These are phyloP conservation scores for Diloba caeruleocephala DNA, from an alignment of 2,888 invertebrate species.

Conservation along the genomic window DNA sequence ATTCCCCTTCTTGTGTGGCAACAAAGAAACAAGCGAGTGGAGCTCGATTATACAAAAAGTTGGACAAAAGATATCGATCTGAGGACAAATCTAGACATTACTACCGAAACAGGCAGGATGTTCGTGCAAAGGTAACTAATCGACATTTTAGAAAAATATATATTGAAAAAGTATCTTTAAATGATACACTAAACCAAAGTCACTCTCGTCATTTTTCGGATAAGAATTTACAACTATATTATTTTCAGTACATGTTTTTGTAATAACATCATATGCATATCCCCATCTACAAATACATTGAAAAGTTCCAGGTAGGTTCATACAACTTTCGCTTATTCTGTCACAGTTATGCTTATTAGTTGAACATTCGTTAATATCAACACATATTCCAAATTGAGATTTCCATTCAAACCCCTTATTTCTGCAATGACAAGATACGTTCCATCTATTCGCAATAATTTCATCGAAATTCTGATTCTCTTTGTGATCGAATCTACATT, in stretches of 20 bases:
- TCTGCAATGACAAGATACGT: conserved; percentile 89
- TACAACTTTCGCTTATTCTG: conserved; percentile 81
- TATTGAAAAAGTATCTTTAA: conserved; percentile 23
- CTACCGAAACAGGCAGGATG: conserved; percentile 91
- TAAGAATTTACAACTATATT: conserved; percentile 13
- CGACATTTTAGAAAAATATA: conserved; percentile 22
- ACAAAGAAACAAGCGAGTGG: conserved; percentile 79
- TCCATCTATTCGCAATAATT: conserved; percentile 89
- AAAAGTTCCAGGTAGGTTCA: conserved; percentile 87
- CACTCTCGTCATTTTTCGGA: not conserved
- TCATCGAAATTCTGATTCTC: conserved; percentile 82
- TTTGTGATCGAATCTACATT: conserved; percentile 70
- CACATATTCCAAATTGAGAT: conserved; percentile 90
- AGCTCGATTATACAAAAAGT: conserved; percentile 92
- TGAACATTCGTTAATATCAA: conserved; percentile 90
- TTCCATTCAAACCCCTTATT: conserved; percentile 88
- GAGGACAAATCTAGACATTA: conserved; percentile 92
- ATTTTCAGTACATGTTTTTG: conserved; percentile 47
- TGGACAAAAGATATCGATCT: conserved; percentile 93
- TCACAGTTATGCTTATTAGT: conserved; percentile 75
- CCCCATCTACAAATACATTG: conserved; percentile 87
- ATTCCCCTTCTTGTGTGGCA: conserved; percentile 91
- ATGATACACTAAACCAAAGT: conserved; percentile 19
- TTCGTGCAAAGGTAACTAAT: conserved; percentile 92
- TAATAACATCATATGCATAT: conserved; percentile 62